Evolutionary conservation across 2,797 vertebrate species (phyloP).

Genomic region (Manis crassicaudata): DNA sequence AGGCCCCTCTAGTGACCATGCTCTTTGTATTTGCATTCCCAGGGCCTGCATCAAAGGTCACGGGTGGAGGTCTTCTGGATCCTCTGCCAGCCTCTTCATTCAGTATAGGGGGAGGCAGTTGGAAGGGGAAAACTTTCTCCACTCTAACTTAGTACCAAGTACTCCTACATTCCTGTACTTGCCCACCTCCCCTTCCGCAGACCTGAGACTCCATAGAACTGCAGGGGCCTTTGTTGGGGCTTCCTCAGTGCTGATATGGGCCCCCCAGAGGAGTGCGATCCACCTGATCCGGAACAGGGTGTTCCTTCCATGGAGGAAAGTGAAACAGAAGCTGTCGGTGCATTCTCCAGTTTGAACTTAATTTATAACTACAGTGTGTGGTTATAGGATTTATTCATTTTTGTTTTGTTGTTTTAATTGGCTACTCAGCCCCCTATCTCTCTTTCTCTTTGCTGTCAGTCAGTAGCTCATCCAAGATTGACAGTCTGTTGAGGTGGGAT

Average conservation of each 20-base stretch:
- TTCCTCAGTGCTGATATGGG: neutral
- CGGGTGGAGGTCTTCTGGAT: neutral
- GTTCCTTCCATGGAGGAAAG: neutral
- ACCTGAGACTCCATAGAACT: rapidly evolving
- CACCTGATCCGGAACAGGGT: neutral
- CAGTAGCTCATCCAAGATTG: neutral
- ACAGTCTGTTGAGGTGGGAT: neutral
- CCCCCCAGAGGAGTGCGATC: rapidly evolving
- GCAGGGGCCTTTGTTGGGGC: neutral
- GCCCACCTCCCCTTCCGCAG: rapidly evolving
- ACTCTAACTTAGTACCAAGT: neutral
- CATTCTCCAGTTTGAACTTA: neutral
- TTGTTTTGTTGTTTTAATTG: neutral
- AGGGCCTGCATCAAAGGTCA: neutral
- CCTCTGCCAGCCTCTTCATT: neutral
- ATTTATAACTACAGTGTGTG: neutral
- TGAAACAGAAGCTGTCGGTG: rapidly evolving
- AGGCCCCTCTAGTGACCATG: rapidly evolving
- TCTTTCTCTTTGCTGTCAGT: neutral
- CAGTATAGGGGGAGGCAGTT: no score
- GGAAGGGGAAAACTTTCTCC: neutral
- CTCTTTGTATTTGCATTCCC: no score
- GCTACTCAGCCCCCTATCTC: neutral
- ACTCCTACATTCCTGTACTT: neutral
- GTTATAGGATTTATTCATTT: neutral